phyloP scores from a whole-genome alignment of 2,888 invertebrate genomes.

The Athrips mouffetella region DNA sequence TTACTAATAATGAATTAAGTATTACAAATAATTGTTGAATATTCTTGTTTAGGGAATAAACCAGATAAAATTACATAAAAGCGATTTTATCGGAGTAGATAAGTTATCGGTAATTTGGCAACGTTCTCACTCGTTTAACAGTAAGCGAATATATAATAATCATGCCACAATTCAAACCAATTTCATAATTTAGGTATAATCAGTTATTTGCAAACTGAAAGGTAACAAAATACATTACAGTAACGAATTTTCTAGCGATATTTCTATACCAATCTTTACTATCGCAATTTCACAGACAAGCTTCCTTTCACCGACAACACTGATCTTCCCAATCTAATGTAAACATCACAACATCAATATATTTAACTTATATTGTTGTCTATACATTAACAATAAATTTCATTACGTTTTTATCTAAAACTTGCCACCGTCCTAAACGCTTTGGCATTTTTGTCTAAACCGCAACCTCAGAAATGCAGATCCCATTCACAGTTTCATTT shows the following conservation, averaged over 20 bases:
- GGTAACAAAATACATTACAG: slow-evolving; percentile 9
- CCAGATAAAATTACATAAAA: background rate
- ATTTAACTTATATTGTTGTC: background rate
- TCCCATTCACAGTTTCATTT: slow-evolving; percentile 37
- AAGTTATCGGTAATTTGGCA: slow-evolving; percentile 51
- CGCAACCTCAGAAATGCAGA: slow-evolving; percentile 31
- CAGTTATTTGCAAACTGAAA: slow-evolving; percentile 3
- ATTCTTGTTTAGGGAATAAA: too few relatives aligned
- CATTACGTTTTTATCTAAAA: slow-evolving; percentile 30
- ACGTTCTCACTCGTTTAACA: slow-evolving; percentile 35
- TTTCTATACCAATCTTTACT: slow-evolving; percentile 25
- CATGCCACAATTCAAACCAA: slow-evolving; percentile 20
- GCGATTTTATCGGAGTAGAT: background rate
- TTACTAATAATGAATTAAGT: too few relatives aligned
- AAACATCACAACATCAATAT: slow-evolving; percentile 26
- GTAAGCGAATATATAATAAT: slow-evolving; percentile 27
- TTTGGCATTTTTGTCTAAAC: slow-evolving; percentile 35
- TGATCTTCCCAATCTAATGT: slow-evolving; percentile 15
- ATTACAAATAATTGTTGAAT: too few relatives aligned
- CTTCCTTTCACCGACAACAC: slow-evolving; percentile 9
- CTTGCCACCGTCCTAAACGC: slow-evolving; percentile 34
- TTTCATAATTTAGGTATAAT: slow-evolving; percentile 1
- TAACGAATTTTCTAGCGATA: slow-evolving; percentile 36
- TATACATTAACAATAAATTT: slow-evolving; percentile 3
- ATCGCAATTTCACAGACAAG: slow-evolving; percentile 8